A percentile compares a stretch with the other conserved stretches of the same genome.
These are phyloP conservation scores for Sarcophilus harrisii DNA, from an alignment of 2,797 vertebrate genomes.

Conservation along the genomic window DNA sequence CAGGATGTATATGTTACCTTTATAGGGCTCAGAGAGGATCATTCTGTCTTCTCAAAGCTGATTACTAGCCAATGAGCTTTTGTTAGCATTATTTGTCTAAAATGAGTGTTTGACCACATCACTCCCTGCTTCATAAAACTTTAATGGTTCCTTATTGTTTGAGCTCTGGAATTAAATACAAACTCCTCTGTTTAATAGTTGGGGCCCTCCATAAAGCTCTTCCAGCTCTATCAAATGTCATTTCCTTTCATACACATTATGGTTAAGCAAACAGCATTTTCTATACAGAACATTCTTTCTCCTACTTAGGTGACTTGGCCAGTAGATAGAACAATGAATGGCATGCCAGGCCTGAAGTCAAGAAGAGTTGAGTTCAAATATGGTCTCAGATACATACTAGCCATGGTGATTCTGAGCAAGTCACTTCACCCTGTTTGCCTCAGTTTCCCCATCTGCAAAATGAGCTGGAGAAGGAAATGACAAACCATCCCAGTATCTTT, in stretches of 20 bases:
- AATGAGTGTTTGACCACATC: background rate
- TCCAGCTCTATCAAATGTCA: background rate
- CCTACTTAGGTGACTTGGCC: no score
- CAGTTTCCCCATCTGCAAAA: background rate
- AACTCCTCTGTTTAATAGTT: background rate
- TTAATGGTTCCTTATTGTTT: background rate
- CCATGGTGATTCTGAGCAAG: background rate
- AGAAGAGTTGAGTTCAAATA: background rate
- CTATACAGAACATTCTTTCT: background rate
- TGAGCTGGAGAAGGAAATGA: background rate
- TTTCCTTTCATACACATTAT: background rate
- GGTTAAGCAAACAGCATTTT: background rate
- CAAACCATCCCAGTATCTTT: background rate
- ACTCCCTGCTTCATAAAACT: background rate
- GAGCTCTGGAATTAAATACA: background rate
- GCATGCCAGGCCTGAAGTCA: background rate
- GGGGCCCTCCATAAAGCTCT: background rate
- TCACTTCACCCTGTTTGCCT: background rate
- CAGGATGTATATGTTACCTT: background rate
- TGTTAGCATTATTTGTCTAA: background rate
- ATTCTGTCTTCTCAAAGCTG: background rate
- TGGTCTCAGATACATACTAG: background rate
- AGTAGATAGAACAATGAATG: background rate
- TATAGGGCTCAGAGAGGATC: background rate
- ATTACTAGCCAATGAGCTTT: background rate